A percentile compares a stretch with the other conserved stretches of the same genome.
phyloP scores from a whole-genome alignment of 2,797 vertebrate genomes.

The Scyliorhinus canicula region DNA sequence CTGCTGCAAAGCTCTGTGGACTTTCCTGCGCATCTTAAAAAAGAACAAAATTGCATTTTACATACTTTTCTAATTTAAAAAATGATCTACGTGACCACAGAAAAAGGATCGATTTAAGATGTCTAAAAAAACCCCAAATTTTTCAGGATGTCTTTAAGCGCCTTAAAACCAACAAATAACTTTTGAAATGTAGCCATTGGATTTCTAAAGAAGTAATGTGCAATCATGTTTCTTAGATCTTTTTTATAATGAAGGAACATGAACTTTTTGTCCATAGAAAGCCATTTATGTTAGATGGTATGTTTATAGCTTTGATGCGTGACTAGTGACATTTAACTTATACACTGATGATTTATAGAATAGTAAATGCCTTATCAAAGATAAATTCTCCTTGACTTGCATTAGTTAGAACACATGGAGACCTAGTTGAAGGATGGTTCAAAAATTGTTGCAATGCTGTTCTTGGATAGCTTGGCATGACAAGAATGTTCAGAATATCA shows the following conservation, averaged over 20 bases:
- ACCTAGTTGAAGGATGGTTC: background rate
- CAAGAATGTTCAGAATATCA: background rate
- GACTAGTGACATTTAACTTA: background rate
- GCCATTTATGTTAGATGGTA: background rate
- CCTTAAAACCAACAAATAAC: background rate
- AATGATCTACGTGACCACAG: background rate
- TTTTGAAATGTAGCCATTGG: too few species aligned
- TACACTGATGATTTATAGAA: background rate
- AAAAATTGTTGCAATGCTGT: background rate
- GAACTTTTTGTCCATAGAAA: background rate
- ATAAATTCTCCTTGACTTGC: background rate
- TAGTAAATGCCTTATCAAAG: background rate
- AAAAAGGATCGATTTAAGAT: background rate
- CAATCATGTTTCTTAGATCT: background rate
- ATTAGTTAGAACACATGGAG: background rate
- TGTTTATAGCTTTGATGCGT: background rate
- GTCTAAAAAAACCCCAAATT: background rate
- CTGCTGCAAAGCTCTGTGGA: background rate
- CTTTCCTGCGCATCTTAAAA: background rate
- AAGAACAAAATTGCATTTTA: background rate
- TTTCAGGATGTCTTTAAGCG: background rate
- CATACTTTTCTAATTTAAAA: constrained; percentile 7
- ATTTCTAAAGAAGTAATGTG: background rate
- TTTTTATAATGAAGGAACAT: constrained; percentile 15
- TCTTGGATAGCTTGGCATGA: background rate